phyloP scores from a whole-genome alignment of 2,888 invertebrate species.

The Allolobophora icterica region DNA sequence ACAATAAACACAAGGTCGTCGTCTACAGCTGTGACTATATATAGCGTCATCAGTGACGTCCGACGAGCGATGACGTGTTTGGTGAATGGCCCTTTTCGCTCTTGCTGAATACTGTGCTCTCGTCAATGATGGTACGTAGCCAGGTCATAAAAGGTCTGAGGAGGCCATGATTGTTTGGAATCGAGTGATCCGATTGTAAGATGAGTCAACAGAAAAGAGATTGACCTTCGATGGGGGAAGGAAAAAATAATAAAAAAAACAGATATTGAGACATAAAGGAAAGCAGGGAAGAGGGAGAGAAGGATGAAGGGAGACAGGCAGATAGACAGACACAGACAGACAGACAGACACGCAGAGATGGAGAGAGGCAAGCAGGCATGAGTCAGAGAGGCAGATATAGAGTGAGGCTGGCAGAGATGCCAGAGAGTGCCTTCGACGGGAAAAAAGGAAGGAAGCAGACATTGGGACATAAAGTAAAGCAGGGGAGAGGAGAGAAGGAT shows the following conservation, averaged over 20 bases:
- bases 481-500: no score
- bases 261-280: neutral
- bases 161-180: neutral
- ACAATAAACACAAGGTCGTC: neutral
- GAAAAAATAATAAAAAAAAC: neutral
- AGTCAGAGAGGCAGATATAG: no score
- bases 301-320: no score
- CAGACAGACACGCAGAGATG: no score
- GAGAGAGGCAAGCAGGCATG: no score
- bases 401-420: no score
- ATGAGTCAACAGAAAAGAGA: no score
- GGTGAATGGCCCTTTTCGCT: neutral
- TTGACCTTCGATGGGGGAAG: neutral
- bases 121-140: neutral
- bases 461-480: no score
- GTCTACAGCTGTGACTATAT: neutral
- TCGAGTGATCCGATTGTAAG: neutral
- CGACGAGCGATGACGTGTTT: neutral
- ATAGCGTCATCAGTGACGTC: constrained; percentile 4
- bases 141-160: neutral
- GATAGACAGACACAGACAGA: no score
- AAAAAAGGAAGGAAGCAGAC: no score
- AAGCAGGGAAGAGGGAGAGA: neutral
- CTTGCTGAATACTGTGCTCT: neutral
- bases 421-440: no score